Evolutionary conservation across 2,797 vertebrate genomes (phyloP).

Genomic region (Xiphophorus birchmanni): DNA sequence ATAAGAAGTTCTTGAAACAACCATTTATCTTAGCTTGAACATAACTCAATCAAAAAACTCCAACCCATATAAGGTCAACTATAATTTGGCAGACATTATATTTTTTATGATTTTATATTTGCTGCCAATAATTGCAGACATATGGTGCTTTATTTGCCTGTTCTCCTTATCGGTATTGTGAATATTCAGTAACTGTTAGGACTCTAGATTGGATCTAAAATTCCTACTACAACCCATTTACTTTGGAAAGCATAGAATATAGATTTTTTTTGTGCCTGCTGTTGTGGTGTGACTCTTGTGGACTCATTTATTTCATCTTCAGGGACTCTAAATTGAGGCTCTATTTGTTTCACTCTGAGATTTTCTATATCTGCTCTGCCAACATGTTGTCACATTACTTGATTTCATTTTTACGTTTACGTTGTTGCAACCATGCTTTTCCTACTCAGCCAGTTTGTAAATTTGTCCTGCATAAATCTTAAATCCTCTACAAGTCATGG

Average conservation of each 20-base stretch:
- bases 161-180: background rate
- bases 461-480: slow-evolving; percentile 6
- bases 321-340: slow-evolving; percentile 25
- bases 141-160: background rate
- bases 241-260: background rate
- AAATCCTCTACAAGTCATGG: background rate
- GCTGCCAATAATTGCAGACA: background rate
- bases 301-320: background rate
- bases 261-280: background rate
- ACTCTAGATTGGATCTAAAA: background rate
- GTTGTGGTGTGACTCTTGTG: background rate
- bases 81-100: background rate
- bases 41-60: background rate
- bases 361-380: slow-evolving; percentile 30
- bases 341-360: slow-evolving; percentile 29
- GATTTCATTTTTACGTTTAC: slow-evolving; percentile 29
- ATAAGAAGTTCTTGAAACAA: background rate
- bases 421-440: slow-evolving; percentile 14
- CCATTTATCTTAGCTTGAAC: background rate
- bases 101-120: background rate
- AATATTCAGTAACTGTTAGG: background rate
- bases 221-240: background rate
- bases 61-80: background rate
- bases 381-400: slow-evolving; percentile 20
- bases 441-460: slow-evolving; percentile 3